phyloP scores from a whole-genome alignment of 1,140 invertebrate genomes.

The Whitmania pigra region DNA sequence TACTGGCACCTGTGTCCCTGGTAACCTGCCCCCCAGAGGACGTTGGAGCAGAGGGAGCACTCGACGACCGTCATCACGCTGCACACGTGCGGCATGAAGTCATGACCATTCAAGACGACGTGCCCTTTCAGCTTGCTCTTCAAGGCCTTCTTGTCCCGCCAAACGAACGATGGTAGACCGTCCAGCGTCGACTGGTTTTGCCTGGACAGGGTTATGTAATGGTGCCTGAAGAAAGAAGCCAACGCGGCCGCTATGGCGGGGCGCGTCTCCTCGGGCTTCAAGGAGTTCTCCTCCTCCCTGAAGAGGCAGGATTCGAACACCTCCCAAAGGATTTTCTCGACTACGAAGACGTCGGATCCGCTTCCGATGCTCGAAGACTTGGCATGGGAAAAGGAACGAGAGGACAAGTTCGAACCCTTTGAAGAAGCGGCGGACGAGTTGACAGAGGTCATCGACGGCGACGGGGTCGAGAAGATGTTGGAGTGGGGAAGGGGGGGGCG shows the following conservation, averaged over 20 bases:
- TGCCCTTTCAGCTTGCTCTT: conserved; percentile 13
- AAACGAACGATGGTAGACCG: background rate
- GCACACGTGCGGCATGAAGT: background rate
- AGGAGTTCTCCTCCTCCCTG: background rate
- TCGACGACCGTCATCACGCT: background rate
- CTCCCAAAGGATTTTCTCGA: conserved; percentile 6
- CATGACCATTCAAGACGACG: background rate
- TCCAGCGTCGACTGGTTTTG: background rate
- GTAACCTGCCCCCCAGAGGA: conserved; percentile 17
- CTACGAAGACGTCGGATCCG: no score
- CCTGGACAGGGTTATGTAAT: background rate
- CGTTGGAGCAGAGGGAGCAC: background rate
- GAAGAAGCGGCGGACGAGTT: background rate
- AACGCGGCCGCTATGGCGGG: background rate
- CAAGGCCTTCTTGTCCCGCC: conserved; percentile 11
- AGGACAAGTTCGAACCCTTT: background rate
- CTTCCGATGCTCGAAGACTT: background rate
- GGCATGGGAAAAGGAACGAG: background rate
- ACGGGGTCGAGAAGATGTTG: background rate
- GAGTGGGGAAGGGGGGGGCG: background rate
- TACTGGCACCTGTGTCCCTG: conserved; percentile 7
- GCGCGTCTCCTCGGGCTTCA: background rate
- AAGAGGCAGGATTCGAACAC: background rate
- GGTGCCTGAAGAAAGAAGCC: conserved; percentile 17
- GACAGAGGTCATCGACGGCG: background rate